A percentile compares a stretch with the other conserved stretches of the same genome.
phyloP scores from a whole-genome alignment of 1,140 invertebrate species.

The Helicoverpa zea region DNA sequence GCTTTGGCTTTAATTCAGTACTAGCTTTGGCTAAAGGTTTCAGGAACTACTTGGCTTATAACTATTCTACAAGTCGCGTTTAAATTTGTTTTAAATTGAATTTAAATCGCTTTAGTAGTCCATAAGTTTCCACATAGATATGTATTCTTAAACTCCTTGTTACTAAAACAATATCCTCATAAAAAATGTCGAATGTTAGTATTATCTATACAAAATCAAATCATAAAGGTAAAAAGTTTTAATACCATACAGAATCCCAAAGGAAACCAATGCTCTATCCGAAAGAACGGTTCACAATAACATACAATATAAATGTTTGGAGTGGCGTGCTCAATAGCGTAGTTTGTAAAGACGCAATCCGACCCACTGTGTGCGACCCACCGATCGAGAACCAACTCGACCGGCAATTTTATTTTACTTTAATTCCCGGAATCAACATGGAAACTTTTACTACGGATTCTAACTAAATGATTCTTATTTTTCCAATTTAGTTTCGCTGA shows the following conservation, averaged over 20 bases:
- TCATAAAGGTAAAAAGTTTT: not conserved
- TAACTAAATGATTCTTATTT: constrained; percentile 17
- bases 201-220: not conserved
- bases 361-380: not conserved
- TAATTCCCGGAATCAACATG: constrained; percentile 30
- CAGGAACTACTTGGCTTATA: too few species aligned
- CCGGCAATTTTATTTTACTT: constrained; percentile 29
- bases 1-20: too few species aligned
- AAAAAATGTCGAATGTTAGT: too few species aligned
- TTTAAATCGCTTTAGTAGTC: too few species aligned
- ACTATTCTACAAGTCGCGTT: too few species aligned
- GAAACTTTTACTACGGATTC: constrained; percentile 20
- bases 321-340: constrained; percentile 13
- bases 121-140: too few species aligned
- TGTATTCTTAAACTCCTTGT: too few species aligned
- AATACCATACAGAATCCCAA: not conserved
- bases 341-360: constrained; percentile 25
- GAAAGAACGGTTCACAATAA: not conserved
- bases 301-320: constrained; percentile 21
- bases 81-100: too few species aligned
- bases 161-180: too few species aligned
- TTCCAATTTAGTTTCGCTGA: not conserved
- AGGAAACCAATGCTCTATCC: not conserved
- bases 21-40: too few species aligned
- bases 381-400: not conserved